Conservation (phyloP, 2,113 vertebrate genomes). For the Menidia beryllina region DNA sequence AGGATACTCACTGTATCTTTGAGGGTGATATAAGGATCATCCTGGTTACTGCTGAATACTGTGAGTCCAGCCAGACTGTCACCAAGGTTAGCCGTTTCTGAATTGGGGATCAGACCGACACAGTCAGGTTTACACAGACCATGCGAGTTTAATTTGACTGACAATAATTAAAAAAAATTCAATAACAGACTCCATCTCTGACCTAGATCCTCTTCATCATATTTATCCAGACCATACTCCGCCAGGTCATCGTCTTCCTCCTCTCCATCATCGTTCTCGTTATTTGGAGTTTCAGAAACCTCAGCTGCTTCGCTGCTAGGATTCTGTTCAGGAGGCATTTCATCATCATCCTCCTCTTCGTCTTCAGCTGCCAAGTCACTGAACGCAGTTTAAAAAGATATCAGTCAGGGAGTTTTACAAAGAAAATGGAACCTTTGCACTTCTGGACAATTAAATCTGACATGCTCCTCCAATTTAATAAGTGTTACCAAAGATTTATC, state of each 20-base stretch:
- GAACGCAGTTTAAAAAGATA: neutral
- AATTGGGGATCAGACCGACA: conserved; percentile 8
- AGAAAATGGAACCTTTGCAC: neutral
- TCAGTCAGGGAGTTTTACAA: neutral
- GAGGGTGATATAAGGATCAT: conserved; percentile 94
- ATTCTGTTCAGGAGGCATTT: conserved; percentile 43
- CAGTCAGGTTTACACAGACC: neutral
- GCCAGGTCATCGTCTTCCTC: conserved; percentile 84
- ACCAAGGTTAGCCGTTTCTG: conserved; percentile 87
- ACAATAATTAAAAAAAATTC: neutral
- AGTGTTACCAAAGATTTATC: neutral
- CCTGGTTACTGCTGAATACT: conserved; percentile 90
- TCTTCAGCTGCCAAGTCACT: conserved; percentile 75
- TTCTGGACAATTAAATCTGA: neutral
- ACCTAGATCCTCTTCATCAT: conserved; percentile 90
- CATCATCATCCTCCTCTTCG: conserved; percentile 80
- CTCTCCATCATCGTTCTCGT: conserved; percentile 59
- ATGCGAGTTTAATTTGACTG: too few relatives aligned
- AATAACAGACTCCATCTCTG: neutral
- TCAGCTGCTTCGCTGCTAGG: conserved; percentile 18
- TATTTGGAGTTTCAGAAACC: conserved; percentile 39
- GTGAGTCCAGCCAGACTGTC: conserved; percentile 91
- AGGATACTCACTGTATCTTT: conserved; percentile 90
- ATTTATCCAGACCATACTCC: conserved; percentile 91
- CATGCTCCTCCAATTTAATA: neutral